Evolutionary conservation across 2,113 vertebrate genomes (phyloP).

Genomic region (Nesogale talazaci): DNA sequence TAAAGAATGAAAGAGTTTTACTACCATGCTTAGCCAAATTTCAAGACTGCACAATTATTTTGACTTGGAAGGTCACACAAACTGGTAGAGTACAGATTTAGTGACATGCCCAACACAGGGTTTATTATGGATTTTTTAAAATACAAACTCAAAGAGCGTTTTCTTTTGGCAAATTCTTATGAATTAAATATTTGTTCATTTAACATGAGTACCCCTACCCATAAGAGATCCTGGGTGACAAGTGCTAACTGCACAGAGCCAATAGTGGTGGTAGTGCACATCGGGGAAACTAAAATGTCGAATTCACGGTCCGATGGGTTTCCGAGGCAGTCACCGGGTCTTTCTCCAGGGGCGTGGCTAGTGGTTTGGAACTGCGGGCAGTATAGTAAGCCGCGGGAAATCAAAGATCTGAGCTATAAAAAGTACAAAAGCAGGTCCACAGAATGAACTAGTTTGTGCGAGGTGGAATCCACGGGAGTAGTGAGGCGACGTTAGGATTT

Average conservation of each 20-base stretch:
- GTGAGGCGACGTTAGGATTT: background rate
- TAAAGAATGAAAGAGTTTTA: background rate
- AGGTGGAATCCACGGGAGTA: no score
- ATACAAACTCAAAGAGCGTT: background rate
- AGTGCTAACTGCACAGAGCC: background rate
- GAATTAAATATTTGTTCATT: constrained; percentile 45
- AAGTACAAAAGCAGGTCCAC: no score
- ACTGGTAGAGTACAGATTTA: background rate
- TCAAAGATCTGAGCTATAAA: no score
- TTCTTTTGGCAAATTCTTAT: background rate
- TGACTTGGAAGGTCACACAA: constrained; percentile 5
- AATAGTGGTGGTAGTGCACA: background rate
- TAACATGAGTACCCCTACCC: background rate
- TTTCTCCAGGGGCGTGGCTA: no score
- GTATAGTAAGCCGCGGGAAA: no score
- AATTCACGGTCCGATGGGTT: no score
- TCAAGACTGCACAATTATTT: background rate
- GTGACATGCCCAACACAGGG: background rate
- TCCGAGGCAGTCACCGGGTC: no score
- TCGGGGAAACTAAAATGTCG: no score
- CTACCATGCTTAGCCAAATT: background rate
- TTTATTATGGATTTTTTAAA: background rate
- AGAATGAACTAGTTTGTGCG: no score
- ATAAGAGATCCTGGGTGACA: background rate
- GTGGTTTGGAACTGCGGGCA: no score